Conservation (phyloP, 2,113 vertebrate species). For the Elephas maximus region DNA sequence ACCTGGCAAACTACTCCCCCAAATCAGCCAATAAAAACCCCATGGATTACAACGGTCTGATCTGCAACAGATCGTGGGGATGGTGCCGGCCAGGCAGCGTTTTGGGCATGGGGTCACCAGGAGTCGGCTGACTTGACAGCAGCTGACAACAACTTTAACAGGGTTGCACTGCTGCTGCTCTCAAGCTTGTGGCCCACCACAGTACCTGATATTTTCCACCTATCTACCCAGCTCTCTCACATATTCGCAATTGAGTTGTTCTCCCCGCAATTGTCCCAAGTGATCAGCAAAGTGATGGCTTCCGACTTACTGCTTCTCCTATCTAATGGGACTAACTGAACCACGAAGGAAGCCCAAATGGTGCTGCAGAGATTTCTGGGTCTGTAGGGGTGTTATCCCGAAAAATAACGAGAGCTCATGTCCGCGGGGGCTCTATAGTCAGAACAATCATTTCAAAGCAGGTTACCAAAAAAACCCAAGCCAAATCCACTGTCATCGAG, state of each 20-base stretch:
- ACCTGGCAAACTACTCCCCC: background rate
- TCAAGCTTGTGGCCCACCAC: background rate
- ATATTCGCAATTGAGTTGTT: background rate
- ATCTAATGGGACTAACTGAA: background rate
- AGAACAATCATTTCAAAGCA: constrained; percentile 67
- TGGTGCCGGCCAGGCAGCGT: background rate
- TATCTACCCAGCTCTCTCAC: rapidly evolving
- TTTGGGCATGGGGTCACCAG: background rate
- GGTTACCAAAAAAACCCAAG: constrained; percentile 46
- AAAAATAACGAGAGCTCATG: constrained; percentile 53
- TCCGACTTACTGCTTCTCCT: constrained; percentile 4
- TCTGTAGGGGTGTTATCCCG: background rate
- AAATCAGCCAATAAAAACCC: background rate
- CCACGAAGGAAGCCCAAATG: background rate
- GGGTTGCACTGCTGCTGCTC: background rate
- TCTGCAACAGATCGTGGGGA: background rate
- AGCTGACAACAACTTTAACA: background rate
- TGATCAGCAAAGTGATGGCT: background rate
- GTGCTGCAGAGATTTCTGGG: constrained; percentile 53
- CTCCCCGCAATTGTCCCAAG: background rate
- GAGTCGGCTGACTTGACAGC: background rate
- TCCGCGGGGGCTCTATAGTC: background rate
- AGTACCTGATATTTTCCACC: background rate
- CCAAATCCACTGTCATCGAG: too few relatives aligned
- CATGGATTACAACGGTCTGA: background rate